Conservation (phyloP, 2,797 vertebrate species). For the Masticophis lateralis region DNA sequence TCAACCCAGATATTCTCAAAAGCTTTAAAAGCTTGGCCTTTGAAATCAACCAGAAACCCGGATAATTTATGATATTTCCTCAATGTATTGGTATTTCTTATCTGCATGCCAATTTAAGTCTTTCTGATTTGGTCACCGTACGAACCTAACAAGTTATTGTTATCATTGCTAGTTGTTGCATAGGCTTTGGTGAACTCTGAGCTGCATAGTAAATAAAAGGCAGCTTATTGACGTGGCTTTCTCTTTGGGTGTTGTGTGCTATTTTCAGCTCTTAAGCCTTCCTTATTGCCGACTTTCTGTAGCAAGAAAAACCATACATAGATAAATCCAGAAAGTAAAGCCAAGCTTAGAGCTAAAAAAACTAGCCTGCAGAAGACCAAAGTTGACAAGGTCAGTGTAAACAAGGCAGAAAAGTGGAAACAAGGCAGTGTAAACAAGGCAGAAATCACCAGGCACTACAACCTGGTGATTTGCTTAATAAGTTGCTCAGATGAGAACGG, state of each 20-base stretch:
- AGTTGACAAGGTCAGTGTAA: background rate
- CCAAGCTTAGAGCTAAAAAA: background rate
- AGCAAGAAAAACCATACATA: background rate
- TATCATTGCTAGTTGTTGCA: background rate
- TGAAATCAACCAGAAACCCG: background rate
- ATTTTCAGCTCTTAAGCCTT: background rate
- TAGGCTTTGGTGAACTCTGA: background rate
- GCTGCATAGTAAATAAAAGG: background rate
- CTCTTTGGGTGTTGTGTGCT: background rate
- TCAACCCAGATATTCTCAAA: background rate
- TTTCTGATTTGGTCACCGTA: background rate
- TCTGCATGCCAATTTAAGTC: background rate
- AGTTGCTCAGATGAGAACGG: background rate
- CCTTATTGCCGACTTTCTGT: background rate
- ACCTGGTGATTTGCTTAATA: background rate
- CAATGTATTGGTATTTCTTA: background rate
- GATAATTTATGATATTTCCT: background rate
- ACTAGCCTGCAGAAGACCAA: background rate
- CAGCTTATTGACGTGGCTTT: background rate
- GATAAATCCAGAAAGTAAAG: background rate
- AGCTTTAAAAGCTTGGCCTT: background rate
- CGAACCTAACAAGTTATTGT: background rate
- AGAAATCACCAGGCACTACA: background rate
- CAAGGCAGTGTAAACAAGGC: background rate
- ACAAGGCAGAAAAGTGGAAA: background rate